Conservation (phyloP, 2,797 vertebrate genomes). For the Lerista edwardsae region DNA sequence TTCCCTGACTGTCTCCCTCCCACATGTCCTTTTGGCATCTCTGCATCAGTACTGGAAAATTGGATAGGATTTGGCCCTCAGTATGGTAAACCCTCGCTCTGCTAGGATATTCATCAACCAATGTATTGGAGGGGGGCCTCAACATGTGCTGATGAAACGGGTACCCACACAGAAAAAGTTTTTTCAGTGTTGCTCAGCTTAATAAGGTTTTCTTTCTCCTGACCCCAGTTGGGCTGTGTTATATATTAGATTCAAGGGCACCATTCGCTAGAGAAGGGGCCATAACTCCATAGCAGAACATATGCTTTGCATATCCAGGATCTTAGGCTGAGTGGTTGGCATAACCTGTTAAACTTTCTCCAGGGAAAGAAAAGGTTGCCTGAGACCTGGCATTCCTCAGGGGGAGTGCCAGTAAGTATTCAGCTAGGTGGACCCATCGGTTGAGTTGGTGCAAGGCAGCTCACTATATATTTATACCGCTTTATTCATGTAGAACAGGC, state of each 20-base stretch:
- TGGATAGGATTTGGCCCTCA: no score
- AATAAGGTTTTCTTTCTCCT: not conserved
- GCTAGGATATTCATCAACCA: slow-evolving; percentile 39
- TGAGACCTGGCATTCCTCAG: not conserved
- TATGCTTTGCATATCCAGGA: not conserved
- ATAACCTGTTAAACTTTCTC: not conserved
- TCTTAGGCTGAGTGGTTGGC: not conserved
- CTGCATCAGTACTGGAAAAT: no score
- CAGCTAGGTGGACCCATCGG: not conserved
- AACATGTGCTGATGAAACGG: slow-evolving; percentile 60
- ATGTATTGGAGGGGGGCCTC: slow-evolving; percentile 45
- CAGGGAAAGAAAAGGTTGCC: not conserved
- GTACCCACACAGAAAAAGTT: slow-evolving; percentile 41
- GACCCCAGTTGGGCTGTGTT: not conserved
- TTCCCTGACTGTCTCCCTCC: no score
- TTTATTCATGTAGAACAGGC: not conserved
- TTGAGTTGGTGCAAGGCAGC: not conserved
- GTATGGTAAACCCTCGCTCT: no score
- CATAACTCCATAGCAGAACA: not conserved
- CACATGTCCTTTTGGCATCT: no score
- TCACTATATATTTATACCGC: not conserved
- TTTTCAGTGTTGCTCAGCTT: not conserved
- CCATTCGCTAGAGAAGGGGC: not conserved
- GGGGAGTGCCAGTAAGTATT: not conserved
- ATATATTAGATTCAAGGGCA: not conserved